Base-by-base conservation (phyloP, 2,113 vertebrate species). In the Rhabdomys dilectus region DNA sequence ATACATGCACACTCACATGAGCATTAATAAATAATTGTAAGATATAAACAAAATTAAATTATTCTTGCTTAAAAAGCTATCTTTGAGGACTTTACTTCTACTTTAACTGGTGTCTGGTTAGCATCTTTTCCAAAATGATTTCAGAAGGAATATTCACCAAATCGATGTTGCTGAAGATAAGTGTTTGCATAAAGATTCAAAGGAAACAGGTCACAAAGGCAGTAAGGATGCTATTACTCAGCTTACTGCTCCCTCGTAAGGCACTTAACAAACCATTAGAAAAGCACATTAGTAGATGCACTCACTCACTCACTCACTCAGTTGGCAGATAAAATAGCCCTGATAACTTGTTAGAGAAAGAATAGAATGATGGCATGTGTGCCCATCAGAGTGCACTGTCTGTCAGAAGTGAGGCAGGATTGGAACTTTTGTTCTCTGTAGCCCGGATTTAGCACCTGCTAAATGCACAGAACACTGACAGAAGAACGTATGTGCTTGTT, bases 51-150 rank as follows among this genome's bases (percentile, higher is more conserved):
- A 91, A 53, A 85, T 87, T 8, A 5, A 42, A 42, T 13, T 88
- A 70, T 94, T 94, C 45, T 89, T 89, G 60, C 22, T 58, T 42
- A 93, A 89, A 7, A 78, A 88, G 85, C 56, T 78, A 84, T 21
- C 72, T 95, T 93, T 39, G 5, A 94, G 8, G 12, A 19, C 36
- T 42, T 64, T 92, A 5, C 80, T 94, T 93, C 81, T 26, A 77
- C 15, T 82, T 91, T 29, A 66, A 56, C 31, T 39, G 12, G 60
- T 91, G 36, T 6, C 42, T 39, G 58, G 42, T 86, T 31, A 86
- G 89, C 6, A 81, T 24, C 56, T n/a, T 91, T 81, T 95, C 77
- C n/a, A 48, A 88, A 84, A 75, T 58, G 6, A 81, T 70, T 58
- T 93, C 70, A 24, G 64, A 82, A 45, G 16, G 42, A n/a, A 22